Conservation (phyloP, 2,888 invertebrate species). For the Sclerodermus sp. region DNA sequence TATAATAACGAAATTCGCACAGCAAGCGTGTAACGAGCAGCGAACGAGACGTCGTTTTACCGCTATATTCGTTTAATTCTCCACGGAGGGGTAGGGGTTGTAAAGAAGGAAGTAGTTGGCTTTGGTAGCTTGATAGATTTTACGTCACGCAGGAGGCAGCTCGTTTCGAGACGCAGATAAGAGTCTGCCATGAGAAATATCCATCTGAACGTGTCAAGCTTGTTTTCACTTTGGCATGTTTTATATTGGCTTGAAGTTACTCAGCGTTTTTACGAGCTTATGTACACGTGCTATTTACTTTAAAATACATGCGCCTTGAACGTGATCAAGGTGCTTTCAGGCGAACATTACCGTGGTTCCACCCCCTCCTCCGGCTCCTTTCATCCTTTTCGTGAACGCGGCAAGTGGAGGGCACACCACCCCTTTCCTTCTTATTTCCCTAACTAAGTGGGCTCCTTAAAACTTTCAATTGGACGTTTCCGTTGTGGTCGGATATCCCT, state of each 20-base stretch:
- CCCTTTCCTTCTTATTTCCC: not conserved
- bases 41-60: too few species aligned
- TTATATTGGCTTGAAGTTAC: constrained; percentile 29
- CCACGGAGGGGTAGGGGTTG: too few species aligned
- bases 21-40: too few species aligned
- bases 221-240: constrained; percentile 29
- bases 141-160: too few species aligned
- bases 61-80: too few species aligned
- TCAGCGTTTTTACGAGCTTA: constrained; percentile 20
- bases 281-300: constrained; percentile 7
- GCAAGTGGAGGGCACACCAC: not conserved
- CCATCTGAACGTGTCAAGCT: constrained; percentile 21
- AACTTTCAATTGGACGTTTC: too few species aligned
- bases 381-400: not conserved
- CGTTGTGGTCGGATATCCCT: too few species aligned
- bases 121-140: too few species aligned
- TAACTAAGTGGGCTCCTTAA: too few species aligned
- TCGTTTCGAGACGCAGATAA: too few species aligned
- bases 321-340: constrained; percentile 10
- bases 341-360: not conserved
- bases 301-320: constrained; percentile 11
- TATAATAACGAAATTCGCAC: too few species aligned
- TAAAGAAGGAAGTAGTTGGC: too few species aligned
- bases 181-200: constrained; percentile 12
- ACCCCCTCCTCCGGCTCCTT: not conserved